These are phyloP conservation scores for Eolophus roseicapilla DNA, from an alignment of 2,113 vertebrate genomes.

Conservation along the genomic window DNA sequence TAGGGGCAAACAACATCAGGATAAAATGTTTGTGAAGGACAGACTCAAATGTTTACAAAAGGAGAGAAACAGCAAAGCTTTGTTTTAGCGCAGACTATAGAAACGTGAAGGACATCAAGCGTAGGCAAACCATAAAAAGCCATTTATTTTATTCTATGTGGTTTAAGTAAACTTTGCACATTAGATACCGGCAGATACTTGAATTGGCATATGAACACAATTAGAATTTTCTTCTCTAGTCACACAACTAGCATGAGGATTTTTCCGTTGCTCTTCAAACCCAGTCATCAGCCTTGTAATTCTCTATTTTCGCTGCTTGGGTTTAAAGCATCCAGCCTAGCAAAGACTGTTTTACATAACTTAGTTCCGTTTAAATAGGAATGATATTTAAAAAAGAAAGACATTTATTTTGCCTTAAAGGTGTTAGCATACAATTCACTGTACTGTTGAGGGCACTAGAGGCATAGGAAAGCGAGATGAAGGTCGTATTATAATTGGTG, in stretches of 20 bases:
- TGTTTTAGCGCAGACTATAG: constrained; percentile 10
- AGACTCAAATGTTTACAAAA: constrained; percentile 8
- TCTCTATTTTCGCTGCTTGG: not conserved
- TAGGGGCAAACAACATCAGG: not conserved
- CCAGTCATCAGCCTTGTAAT: not conserved
- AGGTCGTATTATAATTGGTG: constrained; percentile 69
- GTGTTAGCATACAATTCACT: constrained; percentile 41
- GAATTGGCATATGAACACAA: not conserved
- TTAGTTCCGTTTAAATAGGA: constrained; percentile 25
- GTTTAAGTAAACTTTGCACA: not conserved
- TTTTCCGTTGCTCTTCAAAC: not conserved
- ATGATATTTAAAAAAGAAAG: constrained; percentile 11
- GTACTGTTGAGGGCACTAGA: constrained; percentile 24
- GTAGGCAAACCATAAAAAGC: not conserved
- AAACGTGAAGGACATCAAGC: not conserved
- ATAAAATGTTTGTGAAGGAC: not conserved
- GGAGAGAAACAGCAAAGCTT: constrained; percentile 28
- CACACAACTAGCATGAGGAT: not conserved
- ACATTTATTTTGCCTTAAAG: constrained; percentile 56
- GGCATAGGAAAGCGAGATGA: constrained; percentile 48
- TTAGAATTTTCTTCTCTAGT: not conserved
- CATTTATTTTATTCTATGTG: constrained; percentile 2
- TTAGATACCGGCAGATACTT: constrained; percentile 3
- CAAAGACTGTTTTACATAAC: not conserved
- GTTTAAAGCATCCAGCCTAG: not conserved